These are phyloP conservation scores for Ganaspis sp. DNA, from an alignment of 1,140 invertebrate species.

Conservation along the genomic window DNA sequence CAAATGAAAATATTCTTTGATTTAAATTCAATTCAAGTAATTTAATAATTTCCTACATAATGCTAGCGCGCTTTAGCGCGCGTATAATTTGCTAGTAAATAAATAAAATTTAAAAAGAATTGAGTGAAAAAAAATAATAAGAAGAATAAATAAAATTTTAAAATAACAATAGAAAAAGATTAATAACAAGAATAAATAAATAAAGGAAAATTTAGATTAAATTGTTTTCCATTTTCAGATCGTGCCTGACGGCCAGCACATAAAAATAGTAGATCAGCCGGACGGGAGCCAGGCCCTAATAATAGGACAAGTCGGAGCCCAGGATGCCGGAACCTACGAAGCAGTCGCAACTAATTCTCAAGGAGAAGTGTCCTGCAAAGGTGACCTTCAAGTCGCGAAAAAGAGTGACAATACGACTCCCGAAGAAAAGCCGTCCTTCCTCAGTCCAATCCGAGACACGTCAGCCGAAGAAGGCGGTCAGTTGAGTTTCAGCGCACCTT, in stretches of 20 bases:
- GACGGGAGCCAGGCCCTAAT: conserved; percentile 83
- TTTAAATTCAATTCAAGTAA: too few species aligned
- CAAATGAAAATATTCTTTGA: too few species aligned
- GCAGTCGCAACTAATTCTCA: conserved; percentile 85
- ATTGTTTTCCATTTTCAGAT: conserved; percentile 70
- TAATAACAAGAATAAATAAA: too few species aligned
- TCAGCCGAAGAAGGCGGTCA: conserved; percentile 87
- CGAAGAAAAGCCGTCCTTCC: conserved; percentile 85
- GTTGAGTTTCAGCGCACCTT: conserved; percentile 81
- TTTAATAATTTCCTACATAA: too few species aligned
- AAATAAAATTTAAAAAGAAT: too few species aligned
- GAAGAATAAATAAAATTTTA: too few species aligned
- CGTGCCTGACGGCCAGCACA: conserved; percentile 83
- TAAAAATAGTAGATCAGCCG: conserved; percentile 81
- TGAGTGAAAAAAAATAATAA: too few species aligned
- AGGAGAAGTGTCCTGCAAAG: conserved; percentile 83
- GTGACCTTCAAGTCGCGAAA: conserved; percentile 81
- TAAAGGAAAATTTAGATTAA: too few species aligned
- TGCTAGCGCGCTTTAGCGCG: too few species aligned
- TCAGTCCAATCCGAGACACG: conserved; percentile 84
- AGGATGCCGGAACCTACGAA: conserved; percentile 86
- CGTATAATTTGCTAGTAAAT: too few species aligned
- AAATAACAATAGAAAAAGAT: too few species aligned
- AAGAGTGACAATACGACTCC: conserved; percentile 79
- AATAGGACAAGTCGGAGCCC: conserved; percentile 80